phyloP scores from a whole-genome alignment of 1,140 invertebrate genomes.

The Platyscapa corneri region DNA sequence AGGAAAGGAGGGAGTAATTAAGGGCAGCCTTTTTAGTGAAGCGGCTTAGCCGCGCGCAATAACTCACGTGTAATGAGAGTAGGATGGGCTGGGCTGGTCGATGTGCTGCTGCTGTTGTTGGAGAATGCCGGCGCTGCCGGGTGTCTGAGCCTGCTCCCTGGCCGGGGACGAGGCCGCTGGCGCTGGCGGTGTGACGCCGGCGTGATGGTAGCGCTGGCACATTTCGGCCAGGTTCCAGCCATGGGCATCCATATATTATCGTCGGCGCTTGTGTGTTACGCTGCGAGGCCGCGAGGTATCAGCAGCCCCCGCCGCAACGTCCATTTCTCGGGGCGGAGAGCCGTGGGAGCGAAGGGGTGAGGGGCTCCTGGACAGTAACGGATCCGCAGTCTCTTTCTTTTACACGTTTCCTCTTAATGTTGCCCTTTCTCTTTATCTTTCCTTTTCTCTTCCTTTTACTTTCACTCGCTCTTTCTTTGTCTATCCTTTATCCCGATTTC shows the following conservation, averaged over 20 bases:
- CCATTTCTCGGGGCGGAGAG: constrained; percentile 38
- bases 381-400: not conserved
- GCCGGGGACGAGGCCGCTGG: constrained; percentile 64
- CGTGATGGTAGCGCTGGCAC: constrained; percentile 75
- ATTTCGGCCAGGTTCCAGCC: constrained; percentile 75
- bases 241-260: constrained; percentile 75
- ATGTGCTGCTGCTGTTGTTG: constrained; percentile 61
- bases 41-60: constrained; percentile 22
- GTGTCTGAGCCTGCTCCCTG: constrained; percentile 64
- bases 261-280: constrained; percentile 20
- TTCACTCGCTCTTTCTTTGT: not conserved
- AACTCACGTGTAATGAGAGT: constrained; percentile 73
- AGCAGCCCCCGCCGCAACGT: constrained; percentile 37
- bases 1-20: constrained; percentile 24
- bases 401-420: not conserved
- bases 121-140: constrained; percentile 53
- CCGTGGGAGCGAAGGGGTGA: not conserved
- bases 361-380: not conserved
- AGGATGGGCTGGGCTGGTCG: constrained; percentile 69
- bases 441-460: not conserved
- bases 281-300: constrained; percentile 31
- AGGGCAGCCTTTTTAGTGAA: constrained; percentile 37
- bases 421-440: not conserved
- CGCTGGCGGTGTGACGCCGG: constrained; percentile 58
- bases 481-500: not conserved